phyloP scores from a whole-genome alignment of 2,888 invertebrate genomes.

The Litoditis marina region DNA sequence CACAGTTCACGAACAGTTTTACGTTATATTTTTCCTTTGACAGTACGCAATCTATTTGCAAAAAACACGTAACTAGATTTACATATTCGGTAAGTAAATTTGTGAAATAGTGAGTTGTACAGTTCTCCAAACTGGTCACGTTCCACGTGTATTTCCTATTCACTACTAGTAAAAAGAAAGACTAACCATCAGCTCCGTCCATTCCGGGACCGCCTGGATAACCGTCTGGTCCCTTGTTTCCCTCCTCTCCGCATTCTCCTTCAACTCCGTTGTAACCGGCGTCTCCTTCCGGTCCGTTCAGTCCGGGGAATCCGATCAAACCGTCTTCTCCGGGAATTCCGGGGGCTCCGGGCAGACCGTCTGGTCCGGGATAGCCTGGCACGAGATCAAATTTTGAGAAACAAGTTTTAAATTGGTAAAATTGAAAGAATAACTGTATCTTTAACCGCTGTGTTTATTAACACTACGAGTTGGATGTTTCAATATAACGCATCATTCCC shows the following conservation, averaged over 20 bases:
- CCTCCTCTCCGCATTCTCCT: constrained; percentile 44
- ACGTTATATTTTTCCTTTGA: no score
- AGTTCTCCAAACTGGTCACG: no score
- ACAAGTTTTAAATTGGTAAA: neutral
- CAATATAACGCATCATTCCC: no score
- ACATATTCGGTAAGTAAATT: no score
- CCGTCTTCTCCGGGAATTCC: constrained; percentile 49
- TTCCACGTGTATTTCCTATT: constrained; percentile 70
- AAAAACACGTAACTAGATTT: no score
- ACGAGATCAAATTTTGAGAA: constrained; percentile 31
- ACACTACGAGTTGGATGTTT: no score
- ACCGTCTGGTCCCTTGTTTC: constrained; percentile 39
- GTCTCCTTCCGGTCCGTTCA: constrained; percentile 35
- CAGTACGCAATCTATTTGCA: no score
- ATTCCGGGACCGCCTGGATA: constrained; percentile 50
- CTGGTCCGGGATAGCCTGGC: constrained; percentile 66
- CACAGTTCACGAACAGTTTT: no score
- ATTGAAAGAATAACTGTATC: no score
- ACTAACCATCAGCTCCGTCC: constrained; percentile 39
- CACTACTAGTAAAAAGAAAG: constrained; percentile 65
- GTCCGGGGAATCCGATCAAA: constrained; percentile 49
- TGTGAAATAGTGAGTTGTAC: no score
- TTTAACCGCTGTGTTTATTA: no score
- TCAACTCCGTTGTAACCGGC: constrained; percentile 42
- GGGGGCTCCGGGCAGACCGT: constrained; percentile 46